Base-by-base conservation (phyloP, 2,888 invertebrate species). In the Odontocerum albicorne region DNA sequence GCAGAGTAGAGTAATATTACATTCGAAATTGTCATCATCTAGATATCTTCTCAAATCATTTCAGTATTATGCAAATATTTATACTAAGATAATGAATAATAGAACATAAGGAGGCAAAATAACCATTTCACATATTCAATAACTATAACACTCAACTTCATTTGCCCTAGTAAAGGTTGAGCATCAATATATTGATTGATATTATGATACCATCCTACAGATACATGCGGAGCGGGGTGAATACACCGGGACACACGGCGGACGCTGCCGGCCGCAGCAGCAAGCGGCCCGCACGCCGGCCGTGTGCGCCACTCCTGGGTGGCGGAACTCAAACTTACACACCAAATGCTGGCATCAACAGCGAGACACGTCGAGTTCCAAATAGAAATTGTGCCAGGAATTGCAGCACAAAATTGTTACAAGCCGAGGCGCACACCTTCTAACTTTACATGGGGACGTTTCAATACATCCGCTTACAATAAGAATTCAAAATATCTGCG, bases 1-100 rank as follows among this genome's bases (percentile, higher is more conserved):
- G 61, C 61, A 58, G 43, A 57, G n/a, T n/a, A n/a, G 50, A 58
- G 57, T 58, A 61, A 56, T 61, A 61, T 57, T 57, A 60, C 60
- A 60, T 58, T 55, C 58, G 61, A 58, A 57, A 61, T 61, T 55
- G 55, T 58, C 59, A 53, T 61, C 55, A 50, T 58, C 61, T 61
- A 61, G 49, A 56, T 58, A 22, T 42, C n/a, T n/a, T 49, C 44
- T 55, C 47, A 59, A 59, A 59, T 49, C 55, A 55, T 52, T 54
- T 53, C 52, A 55, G 39, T 54, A 57, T 60, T 50, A 57, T 55
- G 55, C 57, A 55, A 52, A 60, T 57, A 57, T 59, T 59, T 53
- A 59, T 56, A 53, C 56, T 59, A 59, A 58, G 36, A 59, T 55
- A 58, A 55, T 59, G 55, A 53, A n/a, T 4, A 36, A 55, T 59